Evolutionary conservation across 2,113 vertebrate genomes (phyloP), one percentile per base, ranked within the genome.

Genomic region (Lamprotornis superbus): DNA sequence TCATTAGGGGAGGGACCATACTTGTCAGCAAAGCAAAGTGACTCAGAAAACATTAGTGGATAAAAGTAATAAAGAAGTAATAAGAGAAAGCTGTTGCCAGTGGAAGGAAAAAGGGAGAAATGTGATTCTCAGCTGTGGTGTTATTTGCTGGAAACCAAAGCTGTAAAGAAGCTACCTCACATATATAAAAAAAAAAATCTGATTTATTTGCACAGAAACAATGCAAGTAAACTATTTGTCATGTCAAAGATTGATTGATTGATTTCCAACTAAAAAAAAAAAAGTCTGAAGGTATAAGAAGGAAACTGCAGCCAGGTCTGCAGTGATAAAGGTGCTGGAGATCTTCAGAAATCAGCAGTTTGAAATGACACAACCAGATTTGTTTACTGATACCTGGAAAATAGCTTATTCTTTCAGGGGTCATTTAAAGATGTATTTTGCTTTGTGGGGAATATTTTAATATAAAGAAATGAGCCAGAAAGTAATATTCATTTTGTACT

Each of bases 1-100:
- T 96, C 55, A 24, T 39, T 33, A 40, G 59, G n/a, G 63, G 40
- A 78, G 37, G 65, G 28, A 37, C 33, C 37, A 13, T 31, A 56
- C 18, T 77, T 87, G 93, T 93, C 94, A 94, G 74, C 67, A 96
- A 90, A 91, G 73, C 19, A 44, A 73, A 96, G 59, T 76, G n/a
- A 19, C 40, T 83, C 19, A 25, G 67, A 90, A 67, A 67, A 67
- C 24, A 55, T 84, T 37, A 47, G 28, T 27, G 65, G 84, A 46
- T 52, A 39, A 67, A 90, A 86, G 10, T 46, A 93, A 50, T 30
- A 76, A 31, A 39, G 64, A 90, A 86, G 10, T 46, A 93, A 50
- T 30, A 76, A 31, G 7, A 12, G 50, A 74, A 88, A 39, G 21
- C 33, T 89, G 22, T 88, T 92, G 18, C 25, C 37, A 18, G 1